phyloP scores from a whole-genome alignment of 2,888 invertebrate genomes.

The Nephrotoma flavescens region DNA sequence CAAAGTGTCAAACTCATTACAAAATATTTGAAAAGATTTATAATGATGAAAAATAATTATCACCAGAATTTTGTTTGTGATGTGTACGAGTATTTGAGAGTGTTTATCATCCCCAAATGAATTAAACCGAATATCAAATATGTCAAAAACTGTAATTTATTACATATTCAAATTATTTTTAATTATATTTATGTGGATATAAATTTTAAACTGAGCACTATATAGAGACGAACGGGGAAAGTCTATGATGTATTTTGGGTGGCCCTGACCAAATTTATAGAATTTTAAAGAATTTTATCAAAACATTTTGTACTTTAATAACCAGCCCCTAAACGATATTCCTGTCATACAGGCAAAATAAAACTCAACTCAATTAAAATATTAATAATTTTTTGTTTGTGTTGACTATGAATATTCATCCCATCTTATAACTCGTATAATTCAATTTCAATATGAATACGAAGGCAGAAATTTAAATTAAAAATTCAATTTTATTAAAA shows the following conservation, averaged over 20 bases:
- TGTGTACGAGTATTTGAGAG: too few relatives aligned
- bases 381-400: neutral
- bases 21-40: neutral
- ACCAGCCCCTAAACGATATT: neutral
- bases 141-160: neutral
- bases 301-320: neutral
- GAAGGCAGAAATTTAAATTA: neutral
- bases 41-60: neutral
- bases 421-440: neutral
- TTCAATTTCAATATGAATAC: neutral
- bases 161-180: neutral
- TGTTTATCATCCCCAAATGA: too few relatives aligned
- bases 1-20: neutral
- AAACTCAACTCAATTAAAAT: neutral
- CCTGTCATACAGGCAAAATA: neutral
- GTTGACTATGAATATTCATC: neutral
- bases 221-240: neutral
- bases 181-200: neutral
- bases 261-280: too few relatives aligned
- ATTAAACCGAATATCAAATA: neutral
- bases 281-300: too few relatives aligned
- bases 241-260: too few relatives aligned
- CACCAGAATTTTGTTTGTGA: neutral
- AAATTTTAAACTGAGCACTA: neutral
- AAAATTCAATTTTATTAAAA: neutral